A percentile compares a stretch with the other conserved stretches of the same genome.
phyloP scores from a whole-genome alignment of 2,797 vertebrate genomes.

The Coccyzus lansbergi region DNA sequence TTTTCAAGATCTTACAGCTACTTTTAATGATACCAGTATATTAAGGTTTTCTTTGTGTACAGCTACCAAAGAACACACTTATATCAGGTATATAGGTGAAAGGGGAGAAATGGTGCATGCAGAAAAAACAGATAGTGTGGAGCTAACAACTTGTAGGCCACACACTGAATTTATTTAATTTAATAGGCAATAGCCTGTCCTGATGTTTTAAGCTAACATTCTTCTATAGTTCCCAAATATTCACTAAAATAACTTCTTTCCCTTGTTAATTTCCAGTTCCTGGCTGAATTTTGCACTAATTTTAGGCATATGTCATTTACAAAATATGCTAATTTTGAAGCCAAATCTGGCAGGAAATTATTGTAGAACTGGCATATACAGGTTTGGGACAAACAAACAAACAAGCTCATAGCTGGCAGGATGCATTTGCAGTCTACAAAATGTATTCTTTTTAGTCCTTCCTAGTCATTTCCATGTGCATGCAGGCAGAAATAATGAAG shows the following conservation, averaged over 20 bases:
- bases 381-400: slow-evolving; percentile 70
- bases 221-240: slow-evolving; percentile 66
- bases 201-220: slow-evolving; percentile 68
- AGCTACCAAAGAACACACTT: background rate
- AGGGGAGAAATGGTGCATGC: background rate
- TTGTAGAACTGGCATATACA: slow-evolving; percentile 58
- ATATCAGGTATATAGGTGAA: background rate
- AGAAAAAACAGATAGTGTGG: background rate
- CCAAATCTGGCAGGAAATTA: slow-evolving; percentile 67
- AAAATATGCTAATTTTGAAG: slow-evolving; percentile 77
- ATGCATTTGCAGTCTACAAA: background rate
- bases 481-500: slow-evolving; percentile 7
- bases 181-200: slow-evolving; percentile 68
- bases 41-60: background rate
- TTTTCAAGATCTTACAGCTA: background rate
- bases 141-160: slow-evolving; percentile 52
- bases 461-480: slow-evolving; percentile 25
- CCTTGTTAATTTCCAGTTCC: slow-evolving; percentile 73
- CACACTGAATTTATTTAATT: slow-evolving; percentile 65
- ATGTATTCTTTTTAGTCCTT: background rate
- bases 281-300: slow-evolving; percentile 75
- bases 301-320: slow-evolving; percentile 76
- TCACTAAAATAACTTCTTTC: slow-evolving; percentile 74
- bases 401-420: slow-evolving; percentile 61
- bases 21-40: background rate